These are phyloP conservation scores for Neopipo cinnamomea DNA, from an alignment of 2,113 vertebrate species.

Conservation along the genomic window DNA sequence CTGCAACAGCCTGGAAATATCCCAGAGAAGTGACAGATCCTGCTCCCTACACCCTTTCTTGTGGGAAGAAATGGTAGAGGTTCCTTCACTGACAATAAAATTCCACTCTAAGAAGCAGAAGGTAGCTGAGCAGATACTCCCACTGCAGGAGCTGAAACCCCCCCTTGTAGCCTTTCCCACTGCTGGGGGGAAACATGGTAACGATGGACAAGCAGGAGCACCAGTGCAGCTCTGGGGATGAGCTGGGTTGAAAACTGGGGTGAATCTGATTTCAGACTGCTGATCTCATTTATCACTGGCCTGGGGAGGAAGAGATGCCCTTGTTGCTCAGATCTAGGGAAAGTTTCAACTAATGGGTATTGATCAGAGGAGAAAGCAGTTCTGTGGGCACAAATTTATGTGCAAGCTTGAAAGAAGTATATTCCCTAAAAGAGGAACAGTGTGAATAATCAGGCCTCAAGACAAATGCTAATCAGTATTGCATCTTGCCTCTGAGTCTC, in stretches of 20 bases:
- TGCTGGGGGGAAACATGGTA: neutral
- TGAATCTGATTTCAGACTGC: neutral
- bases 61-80: neutral
- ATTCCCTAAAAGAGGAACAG: neutral
- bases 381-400: constrained; percentile 24
- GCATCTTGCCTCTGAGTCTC: neutral
- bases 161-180: neutral
- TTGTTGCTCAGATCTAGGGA: neutral
- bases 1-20: neutral
- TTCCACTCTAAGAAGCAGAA: neutral
- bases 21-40: neutral
- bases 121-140: neutral
- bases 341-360: constrained; percentile 12
- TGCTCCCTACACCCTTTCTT: neutral
- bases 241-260: neutral
- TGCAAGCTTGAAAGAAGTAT: neutral
- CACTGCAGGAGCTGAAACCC: neutral
- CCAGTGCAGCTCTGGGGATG: neutral
- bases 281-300: neutral
- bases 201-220: neutral
- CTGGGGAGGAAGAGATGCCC: neutral
- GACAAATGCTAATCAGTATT: constrained; percentile 8
- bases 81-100: fast-evolving
- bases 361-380: constrained; percentile 8
- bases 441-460: constrained; percentile 20